phyloP scores from a whole-genome alignment of 2,888 invertebrate species.

The Folsomia manolachei region DNA sequence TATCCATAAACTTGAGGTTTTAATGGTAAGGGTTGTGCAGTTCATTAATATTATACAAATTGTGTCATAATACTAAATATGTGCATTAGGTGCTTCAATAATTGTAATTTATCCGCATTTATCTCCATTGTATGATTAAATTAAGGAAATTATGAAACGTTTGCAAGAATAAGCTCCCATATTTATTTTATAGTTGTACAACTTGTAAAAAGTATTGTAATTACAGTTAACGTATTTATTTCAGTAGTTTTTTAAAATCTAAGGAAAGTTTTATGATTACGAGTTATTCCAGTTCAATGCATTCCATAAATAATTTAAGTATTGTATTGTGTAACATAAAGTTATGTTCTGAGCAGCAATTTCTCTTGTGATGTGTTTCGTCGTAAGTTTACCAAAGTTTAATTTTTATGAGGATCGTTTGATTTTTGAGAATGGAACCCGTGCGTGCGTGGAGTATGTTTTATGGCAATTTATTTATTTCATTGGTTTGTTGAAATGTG shows the following conservation, averaged over 20 bases:
- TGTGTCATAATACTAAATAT: no score
- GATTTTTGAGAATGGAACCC: no score
- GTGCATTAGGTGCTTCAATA: slow-evolving; percentile 88
- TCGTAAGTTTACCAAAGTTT: not conserved
- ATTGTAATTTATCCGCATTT: no score
- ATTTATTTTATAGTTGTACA: not conserved
- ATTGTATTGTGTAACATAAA: not conserved
- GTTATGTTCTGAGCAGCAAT: no score
- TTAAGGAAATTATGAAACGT: not conserved
- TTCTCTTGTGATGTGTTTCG: no score
- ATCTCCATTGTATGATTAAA: no score
- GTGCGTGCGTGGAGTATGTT: no score
- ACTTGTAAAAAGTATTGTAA: not conserved
- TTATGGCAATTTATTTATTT: not conserved
- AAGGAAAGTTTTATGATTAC: not conserved
- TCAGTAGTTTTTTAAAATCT: not conserved
- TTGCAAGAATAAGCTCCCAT: no score
- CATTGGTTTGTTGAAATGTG: not conserved
- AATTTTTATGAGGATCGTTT: not conserved
- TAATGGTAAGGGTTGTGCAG: no score
- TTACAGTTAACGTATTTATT: not conserved
- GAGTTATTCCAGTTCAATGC: not conserved
- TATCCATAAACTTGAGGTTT: no score
- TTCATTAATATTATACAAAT: no score
- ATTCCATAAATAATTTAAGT: not conserved